Evolutionary conservation across 2,888 invertebrate species (phyloP), one percentile per base, ranked within the genome.

Genomic region (Xestoiulus laeticollis): DNA sequence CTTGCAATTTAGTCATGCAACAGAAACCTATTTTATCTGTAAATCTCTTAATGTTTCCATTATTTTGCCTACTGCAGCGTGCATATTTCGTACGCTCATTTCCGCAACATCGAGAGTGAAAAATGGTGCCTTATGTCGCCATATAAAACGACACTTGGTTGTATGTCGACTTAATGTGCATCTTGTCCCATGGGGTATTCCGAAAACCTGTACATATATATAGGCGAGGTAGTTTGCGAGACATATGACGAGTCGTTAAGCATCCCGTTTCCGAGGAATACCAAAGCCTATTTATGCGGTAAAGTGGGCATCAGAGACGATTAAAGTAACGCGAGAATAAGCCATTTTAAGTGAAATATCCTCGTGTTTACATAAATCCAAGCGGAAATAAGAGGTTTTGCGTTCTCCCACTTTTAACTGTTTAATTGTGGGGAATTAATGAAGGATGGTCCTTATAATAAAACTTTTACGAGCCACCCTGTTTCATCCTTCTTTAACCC

Each of bases 381-480:
- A 26, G 26, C 10, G 78, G 30, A 30, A 78, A 78, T 30, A 30
- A 78, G 78, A 78, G 78, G 78, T 78, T 78, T 78, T 30, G 78
- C 78, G 30, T 30, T 22, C 78, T 26, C 78, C 78, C 78, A 78
- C 78, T 78, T 78, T 78, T 78, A n/a, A 78, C 78, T 78, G 78
- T 14, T 78, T 78, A 78, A 78, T 78, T 78, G 78, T 30, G 78
- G 78, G 78, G 78, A 78, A 78, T 78, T 78, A 78, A 78, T 78
- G 78, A 78, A 78, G 26, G 78, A 78, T 78, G 78, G 78, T 78
- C 78, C 78, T 78, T 78, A 78, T 0, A 78, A 78, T 78, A 78
- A 78, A 78, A 78, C 14, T 78, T 78, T 78, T 78, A 78, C 30
- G 78, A 30, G 78, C 30, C 78, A 26, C 26, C 30, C 6, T 1